Evolutionary conservation across 2,888 invertebrate species (phyloP), one percentile per base, ranked within the genome.

Genomic region (Acanthosoma haemorrhoidale): DNA sequence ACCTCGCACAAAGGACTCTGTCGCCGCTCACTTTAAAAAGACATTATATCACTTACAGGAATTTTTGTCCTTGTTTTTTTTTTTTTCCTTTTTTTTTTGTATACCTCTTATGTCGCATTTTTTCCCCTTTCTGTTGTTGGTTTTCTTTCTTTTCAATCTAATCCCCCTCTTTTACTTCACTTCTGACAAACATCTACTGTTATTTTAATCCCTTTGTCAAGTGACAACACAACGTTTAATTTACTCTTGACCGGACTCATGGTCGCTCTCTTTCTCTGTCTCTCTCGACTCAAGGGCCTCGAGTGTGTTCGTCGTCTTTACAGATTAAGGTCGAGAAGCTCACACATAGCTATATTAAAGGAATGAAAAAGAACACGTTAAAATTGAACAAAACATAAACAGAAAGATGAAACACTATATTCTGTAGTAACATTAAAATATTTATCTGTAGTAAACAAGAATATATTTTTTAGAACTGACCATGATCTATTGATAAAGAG

Each of bases 1-100:
- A 51, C 51, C 51, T 25, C 13, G 29, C 51, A 51, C 51, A 51
- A 51, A 51, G 51, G 21, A n/a, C 51, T 29, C 51, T 51, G 51
- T 51, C 29, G 51, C 51, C 51, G 51, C 51, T 25, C 51, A 25
- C 51, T 51, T 51, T 51, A 51, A 51, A 51, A 51, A 21, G 51
- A 51, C 51, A 51, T 51, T 51, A 51, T 51, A 51, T 51, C 51
- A 51, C 51, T 51, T 51, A 51, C 51, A 51, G 51, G 51, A 51
- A 51, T 51, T 51, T 51, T 51, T 51, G 51, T 51, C 29, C 51
- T 51, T 25, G 21, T 51, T 43, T 43, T 43, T 43, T 51, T 51
- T 6, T n/a, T 21, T 25, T 25, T 51, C 51, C 29, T 51, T 25
- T 51, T 51, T 43, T 43, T 43, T 43, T 51, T 51, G 2, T n/a